Evolutionary conservation across 2,888 invertebrate genomes (phyloP).

Genomic region (Xestia c-nigrum): DNA sequence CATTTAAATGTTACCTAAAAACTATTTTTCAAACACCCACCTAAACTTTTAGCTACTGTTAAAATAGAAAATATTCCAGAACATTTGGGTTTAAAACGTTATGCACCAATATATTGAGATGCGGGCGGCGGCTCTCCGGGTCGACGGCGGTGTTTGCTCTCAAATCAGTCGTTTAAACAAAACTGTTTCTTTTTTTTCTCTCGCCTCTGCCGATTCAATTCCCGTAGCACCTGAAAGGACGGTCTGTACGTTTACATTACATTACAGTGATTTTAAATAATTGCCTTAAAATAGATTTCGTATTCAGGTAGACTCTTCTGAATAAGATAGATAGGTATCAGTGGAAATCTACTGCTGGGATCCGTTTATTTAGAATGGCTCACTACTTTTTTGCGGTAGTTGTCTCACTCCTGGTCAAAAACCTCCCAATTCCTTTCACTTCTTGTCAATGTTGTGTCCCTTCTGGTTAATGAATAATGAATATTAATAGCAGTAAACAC

Average conservation of each 20-base stretch:
- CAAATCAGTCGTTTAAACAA: constrained; percentile 88
- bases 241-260: constrained; percentile 79
- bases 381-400: neutral
- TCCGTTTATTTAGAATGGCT: neutral
- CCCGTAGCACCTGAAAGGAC: constrained; percentile 79
- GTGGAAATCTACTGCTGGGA: neutral
- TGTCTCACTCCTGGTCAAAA: neutral
- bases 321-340: neutral
- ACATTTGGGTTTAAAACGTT: constrained; percentile 54
- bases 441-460: neutral
- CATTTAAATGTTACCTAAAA: neutral
- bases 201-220: constrained; percentile 82
- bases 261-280: constrained; percentile 62
- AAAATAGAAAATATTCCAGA: constrained; percentile 45
- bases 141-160: constrained; percentile 84
- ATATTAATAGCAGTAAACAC: neutral
- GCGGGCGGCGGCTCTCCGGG: constrained; percentile 78
- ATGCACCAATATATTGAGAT: constrained; percentile 76
- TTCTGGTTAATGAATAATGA: neutral
- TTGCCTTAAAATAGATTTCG: constrained; percentile 45
- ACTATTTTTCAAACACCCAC: neutral
- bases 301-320: constrained; percentile 15
- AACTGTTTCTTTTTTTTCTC: constrained; percentile 84
- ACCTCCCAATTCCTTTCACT: neutral
- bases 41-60: constrained; percentile 1